These are phyloP conservation scores for Bettongia penicillata DNA, from an alignment of 2,113 vertebrate species.

Conservation along the genomic window DNA sequence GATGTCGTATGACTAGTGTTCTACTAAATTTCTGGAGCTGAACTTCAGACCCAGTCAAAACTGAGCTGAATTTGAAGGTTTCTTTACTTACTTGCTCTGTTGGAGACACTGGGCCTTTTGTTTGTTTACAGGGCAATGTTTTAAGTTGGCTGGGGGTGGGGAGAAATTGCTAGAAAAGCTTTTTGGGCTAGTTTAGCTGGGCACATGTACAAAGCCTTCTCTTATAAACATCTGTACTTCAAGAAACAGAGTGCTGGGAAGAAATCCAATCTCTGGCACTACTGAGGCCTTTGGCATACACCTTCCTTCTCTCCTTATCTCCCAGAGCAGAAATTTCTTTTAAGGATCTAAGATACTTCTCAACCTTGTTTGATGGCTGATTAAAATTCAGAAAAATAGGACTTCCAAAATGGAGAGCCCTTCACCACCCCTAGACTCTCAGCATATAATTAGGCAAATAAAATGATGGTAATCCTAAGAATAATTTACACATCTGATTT, in stretches of 20 bases:
- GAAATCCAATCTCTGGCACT: not conserved
- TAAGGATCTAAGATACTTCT: not conserved
- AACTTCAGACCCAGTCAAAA: not conserved
- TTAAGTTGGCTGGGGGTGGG: not conserved
- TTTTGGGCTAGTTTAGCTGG: not conserved
- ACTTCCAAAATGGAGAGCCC: not conserved
- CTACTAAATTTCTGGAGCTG: not conserved
- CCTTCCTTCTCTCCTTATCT: not conserved
- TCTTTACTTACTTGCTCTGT: not conserved
- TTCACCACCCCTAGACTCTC: not conserved
- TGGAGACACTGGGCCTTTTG: not conserved
- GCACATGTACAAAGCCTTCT: not conserved
- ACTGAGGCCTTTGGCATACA: not conserved
- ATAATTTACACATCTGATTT: not conserved
- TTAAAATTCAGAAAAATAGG: not conserved
- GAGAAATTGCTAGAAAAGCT: not conserved
- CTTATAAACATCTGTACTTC: not conserved
- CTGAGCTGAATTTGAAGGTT: not conserved
- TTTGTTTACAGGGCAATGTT: not conserved
- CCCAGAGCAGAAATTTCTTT: not conserved
- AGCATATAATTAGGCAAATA: not conserved
- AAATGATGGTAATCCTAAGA: not conserved
- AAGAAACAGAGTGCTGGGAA: not conserved
- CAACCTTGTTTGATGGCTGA: not conserved
- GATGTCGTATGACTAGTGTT: not conserved